phyloP scores from a whole-genome alignment of 2,797 vertebrate species.

The Bovichtus variegatus region DNA sequence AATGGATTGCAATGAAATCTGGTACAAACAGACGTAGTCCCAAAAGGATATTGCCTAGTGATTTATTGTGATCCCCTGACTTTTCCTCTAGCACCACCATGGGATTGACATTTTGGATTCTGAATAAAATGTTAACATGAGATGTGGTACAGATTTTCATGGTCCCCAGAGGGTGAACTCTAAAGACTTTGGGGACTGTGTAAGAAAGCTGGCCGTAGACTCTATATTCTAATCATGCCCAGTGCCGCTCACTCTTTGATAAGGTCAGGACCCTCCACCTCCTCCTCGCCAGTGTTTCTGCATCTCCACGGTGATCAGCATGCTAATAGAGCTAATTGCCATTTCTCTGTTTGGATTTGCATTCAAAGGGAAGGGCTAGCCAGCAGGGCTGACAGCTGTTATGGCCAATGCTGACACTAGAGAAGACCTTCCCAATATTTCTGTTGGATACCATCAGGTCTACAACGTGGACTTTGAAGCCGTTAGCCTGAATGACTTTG shows the following conservation, averaged over 20 bases:
- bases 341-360: slow-evolving; percentile 63
- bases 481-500: neutral
- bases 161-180: neutral
- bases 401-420: slow-evolving; percentile 14
- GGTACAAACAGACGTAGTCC: neutral
- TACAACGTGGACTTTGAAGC: neutral
- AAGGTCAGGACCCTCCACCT: slow-evolving; percentile 81
- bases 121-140: neutral
- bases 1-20: no score
- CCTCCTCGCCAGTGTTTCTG: slow-evolving; percentile 51
- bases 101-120: neutral
- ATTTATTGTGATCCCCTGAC: neutral
- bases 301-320: slow-evolving; percentile 69
- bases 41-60: neutral
- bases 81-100: neutral
- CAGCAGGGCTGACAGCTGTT: slow-evolving; percentile 27
- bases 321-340: slow-evolving; percentile 80
- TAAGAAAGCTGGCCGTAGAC: no score
- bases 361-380: slow-evolving; percentile 53
- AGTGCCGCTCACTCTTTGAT: slow-evolving; percentile 66
- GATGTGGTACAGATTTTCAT: neutral
- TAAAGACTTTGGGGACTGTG: neutral
- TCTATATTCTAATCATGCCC: slow-evolving; percentile 71
- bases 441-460: slow-evolving; percentile 3
- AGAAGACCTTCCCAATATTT: slow-evolving; percentile 21